phyloP scores from a whole-genome alignment of 1,140 invertebrate genomes.

The Saccostrea cuccullata region DNA sequence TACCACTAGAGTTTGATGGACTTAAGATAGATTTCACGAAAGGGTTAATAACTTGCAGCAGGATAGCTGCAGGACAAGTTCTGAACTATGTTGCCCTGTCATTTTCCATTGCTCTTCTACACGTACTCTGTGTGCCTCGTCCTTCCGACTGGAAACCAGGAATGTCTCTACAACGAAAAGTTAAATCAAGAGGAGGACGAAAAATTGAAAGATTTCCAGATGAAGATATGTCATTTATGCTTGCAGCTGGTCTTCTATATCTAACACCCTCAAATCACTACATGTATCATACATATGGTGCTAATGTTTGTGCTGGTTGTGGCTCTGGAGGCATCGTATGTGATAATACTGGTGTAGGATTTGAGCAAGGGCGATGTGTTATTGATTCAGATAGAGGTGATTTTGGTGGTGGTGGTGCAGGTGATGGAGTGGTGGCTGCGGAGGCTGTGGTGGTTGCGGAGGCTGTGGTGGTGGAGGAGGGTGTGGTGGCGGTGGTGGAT shows the following conservation, averaged over 20 bases:
- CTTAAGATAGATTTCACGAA: not conserved
- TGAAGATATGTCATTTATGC: no score
- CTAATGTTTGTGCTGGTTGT: no score
- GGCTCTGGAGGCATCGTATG: no score
- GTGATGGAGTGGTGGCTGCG: not conserved
- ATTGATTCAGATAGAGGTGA: no score
- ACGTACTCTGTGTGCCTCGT: slow-evolving; percentile 73
- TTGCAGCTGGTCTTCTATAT: no score
- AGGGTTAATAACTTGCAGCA: not conserved
- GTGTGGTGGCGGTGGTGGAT: not conserved
- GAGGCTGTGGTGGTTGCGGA: not conserved
- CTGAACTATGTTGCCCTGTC: no score
- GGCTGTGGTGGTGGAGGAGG: slow-evolving; percentile 25
- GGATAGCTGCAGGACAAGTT: no score
- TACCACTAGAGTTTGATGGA: not conserved
- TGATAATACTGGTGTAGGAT: no score
- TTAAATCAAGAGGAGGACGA: not conserved
- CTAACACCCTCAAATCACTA: no score
- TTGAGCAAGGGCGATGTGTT: no score
- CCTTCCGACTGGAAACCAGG: slow-evolving; percentile 65
- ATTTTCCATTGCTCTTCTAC: slow-evolving; percentile 63
- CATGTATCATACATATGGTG: no score
- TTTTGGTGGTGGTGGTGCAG: no score
- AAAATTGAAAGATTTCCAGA: not conserved
- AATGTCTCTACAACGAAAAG: not conserved